phyloP scores from a whole-genome alignment of 35 echinoderm and acorn worm species.

The Heliocidaris tuberculata region DNA sequence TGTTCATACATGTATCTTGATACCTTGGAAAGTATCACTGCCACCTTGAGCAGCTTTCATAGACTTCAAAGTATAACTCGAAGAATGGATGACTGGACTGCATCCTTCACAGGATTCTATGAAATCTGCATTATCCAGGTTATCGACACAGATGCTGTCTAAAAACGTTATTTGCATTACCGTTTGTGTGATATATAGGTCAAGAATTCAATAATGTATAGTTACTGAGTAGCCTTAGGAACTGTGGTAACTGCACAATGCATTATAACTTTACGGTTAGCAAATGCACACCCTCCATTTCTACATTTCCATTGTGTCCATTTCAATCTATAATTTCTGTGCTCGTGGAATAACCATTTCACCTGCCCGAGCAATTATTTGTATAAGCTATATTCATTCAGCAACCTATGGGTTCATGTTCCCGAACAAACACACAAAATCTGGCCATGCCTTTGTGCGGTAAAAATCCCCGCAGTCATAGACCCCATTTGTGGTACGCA shows the following conservation, averaged over 20 bases:
- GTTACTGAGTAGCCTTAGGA: not conserved
- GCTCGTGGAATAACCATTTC: not conserved
- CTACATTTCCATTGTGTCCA: not conserved
- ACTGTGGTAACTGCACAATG: not conserved
- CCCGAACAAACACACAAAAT: not conserved
- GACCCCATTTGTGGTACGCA: not conserved
- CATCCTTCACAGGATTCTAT: not conserved
- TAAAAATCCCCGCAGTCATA: not conserved
- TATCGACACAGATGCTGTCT: not conserved
- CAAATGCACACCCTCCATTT: not conserved
- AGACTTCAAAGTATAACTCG: not conserved
- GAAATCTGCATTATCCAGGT: not conserved
- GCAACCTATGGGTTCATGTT: not conserved
- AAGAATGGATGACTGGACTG: not conserved
- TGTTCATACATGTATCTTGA: not conserved
- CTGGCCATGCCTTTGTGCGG: not conserved
- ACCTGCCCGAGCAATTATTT: not conserved
- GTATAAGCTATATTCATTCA: not conserved
- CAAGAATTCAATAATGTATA: not conserved
- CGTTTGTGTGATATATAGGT: not conserved
- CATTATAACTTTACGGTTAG: not conserved
- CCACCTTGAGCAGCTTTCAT: not conserved
- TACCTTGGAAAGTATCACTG: not conserved
- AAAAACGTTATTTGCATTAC: not conserved
- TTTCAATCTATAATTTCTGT: not conserved